phyloP scores from a whole-genome alignment of 2,113 vertebrate genomes.

The Fregetta grallaria region DNA sequence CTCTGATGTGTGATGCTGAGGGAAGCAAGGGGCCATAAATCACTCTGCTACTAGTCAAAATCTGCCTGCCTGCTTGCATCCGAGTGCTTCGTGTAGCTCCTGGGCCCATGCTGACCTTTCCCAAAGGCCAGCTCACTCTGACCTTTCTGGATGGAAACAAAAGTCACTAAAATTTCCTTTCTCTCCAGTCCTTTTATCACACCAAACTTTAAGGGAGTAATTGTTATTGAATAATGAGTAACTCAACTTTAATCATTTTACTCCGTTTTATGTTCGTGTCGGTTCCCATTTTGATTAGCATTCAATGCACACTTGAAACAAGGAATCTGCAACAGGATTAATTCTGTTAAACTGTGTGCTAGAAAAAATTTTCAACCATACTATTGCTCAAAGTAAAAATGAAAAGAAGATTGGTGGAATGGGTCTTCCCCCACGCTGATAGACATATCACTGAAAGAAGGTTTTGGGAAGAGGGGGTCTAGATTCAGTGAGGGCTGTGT shows the following conservation, averaged over 20 bases:
- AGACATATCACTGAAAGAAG: not conserved
- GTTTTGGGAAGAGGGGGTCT: not conserved
- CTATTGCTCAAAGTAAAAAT: not conserved
- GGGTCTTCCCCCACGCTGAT: not conserved
- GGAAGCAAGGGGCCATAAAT: not conserved
- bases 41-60: not conserved
- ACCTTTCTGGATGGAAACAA: not conserved
- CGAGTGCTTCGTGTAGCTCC: accelerated
- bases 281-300: not conserved
- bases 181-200: not conserved
- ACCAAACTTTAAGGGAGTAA: not conserved
- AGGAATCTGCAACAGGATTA: not conserved
- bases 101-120: not conserved
- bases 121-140: not conserved
- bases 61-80: not conserved
- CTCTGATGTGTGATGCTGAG: not conserved
- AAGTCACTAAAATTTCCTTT: not conserved
- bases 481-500: accelerated
- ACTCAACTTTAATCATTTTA: not conserved
- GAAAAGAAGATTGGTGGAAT: not conserved
- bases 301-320: accelerated
- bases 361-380: not conserved
- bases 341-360: not conserved
- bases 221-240: not conserved
- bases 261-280: accelerated